phyloP scores from a whole-genome alignment of 2,797 vertebrate genomes.

The Limosa lapponica region DNA sequence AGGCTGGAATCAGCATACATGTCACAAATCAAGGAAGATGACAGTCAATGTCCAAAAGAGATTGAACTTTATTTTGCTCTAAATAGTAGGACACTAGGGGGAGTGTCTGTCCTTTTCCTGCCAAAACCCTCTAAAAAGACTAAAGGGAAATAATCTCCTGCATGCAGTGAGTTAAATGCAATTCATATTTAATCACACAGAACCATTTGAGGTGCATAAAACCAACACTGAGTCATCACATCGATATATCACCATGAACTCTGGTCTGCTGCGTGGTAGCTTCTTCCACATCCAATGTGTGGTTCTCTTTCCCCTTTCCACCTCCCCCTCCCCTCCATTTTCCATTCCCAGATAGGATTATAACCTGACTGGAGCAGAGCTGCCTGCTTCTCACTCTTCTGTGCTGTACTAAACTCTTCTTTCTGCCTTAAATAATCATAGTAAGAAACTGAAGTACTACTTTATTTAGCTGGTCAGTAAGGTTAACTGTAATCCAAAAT shows the following conservation, averaged over 20 bases:
- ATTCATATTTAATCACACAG: neutral
- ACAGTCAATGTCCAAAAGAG: neutral
- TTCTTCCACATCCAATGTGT: neutral
- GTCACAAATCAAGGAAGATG: neutral
- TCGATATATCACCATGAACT: neutral
- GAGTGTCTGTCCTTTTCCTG: constrained; percentile 38
- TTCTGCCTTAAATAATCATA: neutral
- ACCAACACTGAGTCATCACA: neutral
- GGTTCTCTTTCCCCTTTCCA: neutral
- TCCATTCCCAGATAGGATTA: neutral
- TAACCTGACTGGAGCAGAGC: neutral
- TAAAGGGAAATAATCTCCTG: neutral
- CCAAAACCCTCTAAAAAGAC: neutral
- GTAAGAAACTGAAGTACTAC: neutral
- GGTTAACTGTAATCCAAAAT: neutral
- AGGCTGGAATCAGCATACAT: neutral
- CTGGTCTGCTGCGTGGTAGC: neutral
- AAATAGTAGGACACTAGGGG: constrained; percentile 12
- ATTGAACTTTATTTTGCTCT: neutral
- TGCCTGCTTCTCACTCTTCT: neutral
- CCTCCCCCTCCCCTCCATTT: neutral
- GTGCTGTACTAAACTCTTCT: neutral
- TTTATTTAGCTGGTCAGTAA: neutral
- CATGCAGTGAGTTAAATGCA: neutral
- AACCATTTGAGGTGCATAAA: neutral